A percentile compares a stretch with the other conserved stretches of the same genome.
Evolutionary conservation across 2,113 vertebrate species (phyloP).

Genomic region (Sebastes schlegelii): DNA sequence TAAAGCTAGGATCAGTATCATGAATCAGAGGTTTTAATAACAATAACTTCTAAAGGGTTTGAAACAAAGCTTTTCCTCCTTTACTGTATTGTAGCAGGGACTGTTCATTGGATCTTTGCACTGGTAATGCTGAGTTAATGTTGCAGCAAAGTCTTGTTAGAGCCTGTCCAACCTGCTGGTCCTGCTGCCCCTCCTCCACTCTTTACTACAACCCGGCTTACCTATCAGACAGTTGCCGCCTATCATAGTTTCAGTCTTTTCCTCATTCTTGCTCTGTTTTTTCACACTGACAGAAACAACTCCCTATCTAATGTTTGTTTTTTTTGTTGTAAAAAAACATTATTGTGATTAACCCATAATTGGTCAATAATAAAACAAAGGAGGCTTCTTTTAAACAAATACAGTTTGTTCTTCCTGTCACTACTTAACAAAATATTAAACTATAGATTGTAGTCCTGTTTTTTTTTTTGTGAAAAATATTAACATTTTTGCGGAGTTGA

Average conservation of each 20-base stretch:
- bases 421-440: neutral
- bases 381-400: neutral
- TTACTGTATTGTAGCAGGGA: neutral
- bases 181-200: constrained; percentile 55
- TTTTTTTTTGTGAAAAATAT: neutral
- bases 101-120: constrained; percentile 1
- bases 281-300: neutral
- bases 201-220: neutral
- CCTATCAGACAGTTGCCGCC: constrained; percentile 3
- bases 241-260: constrained; percentile 12
- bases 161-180: constrained; percentile 69
- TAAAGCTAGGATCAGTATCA: neutral
- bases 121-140: constrained; percentile 6
- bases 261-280: neutral
- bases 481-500: fast-evolving
- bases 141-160: constrained; percentile 30
- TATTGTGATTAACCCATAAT: too few species aligned
- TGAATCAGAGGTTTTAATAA: neutral
- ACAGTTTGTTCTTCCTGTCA: neutral
- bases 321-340: neutral
- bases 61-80: neutral
- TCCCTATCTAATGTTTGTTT: neutral
- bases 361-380: too few species aligned
- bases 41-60: neutral
- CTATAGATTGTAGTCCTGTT: neutral